These are phyloP conservation scores for Dendrocincla fuliginosa DNA, from an alignment of 2,797 vertebrate genomes.

Conservation along the genomic window DNA sequence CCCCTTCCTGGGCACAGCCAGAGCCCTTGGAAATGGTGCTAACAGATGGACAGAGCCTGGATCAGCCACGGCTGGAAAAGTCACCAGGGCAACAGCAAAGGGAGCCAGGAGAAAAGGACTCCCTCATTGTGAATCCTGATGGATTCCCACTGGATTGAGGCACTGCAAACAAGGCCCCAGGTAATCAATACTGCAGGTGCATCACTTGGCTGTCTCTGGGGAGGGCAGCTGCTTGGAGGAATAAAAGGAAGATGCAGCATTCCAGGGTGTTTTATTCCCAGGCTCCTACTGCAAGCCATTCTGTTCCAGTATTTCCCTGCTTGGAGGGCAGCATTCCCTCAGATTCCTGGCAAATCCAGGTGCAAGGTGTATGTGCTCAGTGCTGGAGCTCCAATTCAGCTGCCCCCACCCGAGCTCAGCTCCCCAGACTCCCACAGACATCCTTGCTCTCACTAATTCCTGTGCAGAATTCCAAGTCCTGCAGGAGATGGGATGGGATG, in stretches of 20 bases:
- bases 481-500: no score
- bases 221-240: background rate
- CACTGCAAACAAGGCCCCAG: background rate
- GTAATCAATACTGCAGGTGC: background rate
- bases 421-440: background rate
- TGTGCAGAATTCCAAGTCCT: background rate
- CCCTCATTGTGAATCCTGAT: background rate
- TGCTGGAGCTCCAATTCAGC: background rate
- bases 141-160: background rate
- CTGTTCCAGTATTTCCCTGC: background rate
- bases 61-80: background rate
- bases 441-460: background rate
- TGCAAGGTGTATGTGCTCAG: accelerated
- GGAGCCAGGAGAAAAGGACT: background rate
- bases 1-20: background rate
- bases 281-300: background rate
- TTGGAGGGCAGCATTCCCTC: background rate
- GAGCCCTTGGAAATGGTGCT: background rate
- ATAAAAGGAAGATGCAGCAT: background rate
- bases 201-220: background rate
- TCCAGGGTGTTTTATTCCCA: background rate
- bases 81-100: background rate
- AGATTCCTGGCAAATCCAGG: background rate
- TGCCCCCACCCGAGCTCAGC: background rate
- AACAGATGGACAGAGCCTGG: background rate